A percentile compares a stretch with the other conserved stretches of the same genome.
Evolutionary conservation across 2,797 vertebrate species (phyloP).

Genomic region (Rhyacichthys aspro): DNA sequence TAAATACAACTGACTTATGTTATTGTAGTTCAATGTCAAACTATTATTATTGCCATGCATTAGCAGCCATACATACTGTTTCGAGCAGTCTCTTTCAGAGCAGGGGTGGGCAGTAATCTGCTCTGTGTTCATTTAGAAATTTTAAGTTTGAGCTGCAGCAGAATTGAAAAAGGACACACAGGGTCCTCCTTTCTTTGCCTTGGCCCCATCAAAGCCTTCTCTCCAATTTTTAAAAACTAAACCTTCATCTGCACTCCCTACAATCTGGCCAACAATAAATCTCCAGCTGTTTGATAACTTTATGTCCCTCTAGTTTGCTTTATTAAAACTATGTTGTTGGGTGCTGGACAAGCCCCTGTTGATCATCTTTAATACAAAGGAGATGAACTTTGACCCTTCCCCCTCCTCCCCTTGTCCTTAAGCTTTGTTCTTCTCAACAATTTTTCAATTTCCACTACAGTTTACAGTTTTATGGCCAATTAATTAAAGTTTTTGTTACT

Average conservation of each 20-base stretch:
- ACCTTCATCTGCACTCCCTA: not conserved
- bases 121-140: constrained; percentile 56
- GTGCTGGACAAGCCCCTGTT: constrained; percentile 19
- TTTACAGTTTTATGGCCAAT: not conserved
- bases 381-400: constrained; percentile 49
- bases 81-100: no score
- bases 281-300: not conserved
- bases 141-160: constrained; percentile 53
- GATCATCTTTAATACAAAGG: constrained; percentile 32
- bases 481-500: not conserved
- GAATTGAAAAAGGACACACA: constrained; percentile 37
- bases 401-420: constrained; percentile 30
- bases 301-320: constrained; percentile 1
- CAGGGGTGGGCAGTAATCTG: constrained; percentile 59
- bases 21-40: no score
- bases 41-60: no score
- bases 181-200: constrained; percentile 31
- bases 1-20: no score
- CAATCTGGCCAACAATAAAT: not conserved
- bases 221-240: no score
- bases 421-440: constrained; percentile 8
- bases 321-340: not conserved
- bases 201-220: not conserved
- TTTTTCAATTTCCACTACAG: constrained; percentile 2
- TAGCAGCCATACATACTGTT: no score